Conservation (phyloP, 2,113 vertebrate genomes). For the Hippocampus comes region DNA sequence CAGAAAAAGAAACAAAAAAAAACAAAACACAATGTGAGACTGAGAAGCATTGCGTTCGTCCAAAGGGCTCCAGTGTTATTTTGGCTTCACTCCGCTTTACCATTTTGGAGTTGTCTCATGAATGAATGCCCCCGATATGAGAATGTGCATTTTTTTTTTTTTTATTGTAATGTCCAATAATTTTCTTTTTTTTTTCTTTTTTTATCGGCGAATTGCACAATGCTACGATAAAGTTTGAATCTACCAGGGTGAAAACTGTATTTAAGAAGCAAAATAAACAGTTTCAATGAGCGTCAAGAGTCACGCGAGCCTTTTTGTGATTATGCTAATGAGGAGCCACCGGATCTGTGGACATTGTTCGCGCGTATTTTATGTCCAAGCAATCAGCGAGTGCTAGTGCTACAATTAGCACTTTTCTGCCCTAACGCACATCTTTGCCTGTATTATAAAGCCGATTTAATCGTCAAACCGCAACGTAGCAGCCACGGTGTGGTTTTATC, state of each 20-base stretch:
- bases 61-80: constrained; percentile 61
- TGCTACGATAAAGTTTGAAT: constrained; percentile 50
- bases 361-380: too few relatives aligned
- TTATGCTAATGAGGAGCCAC: constrained; percentile 12
- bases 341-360: not conserved
- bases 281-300: constrained; percentile 55
- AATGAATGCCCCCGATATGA: constrained; percentile 51
- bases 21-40: constrained; percentile 24
- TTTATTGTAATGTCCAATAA: constrained; percentile 45
- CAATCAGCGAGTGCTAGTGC: not conserved
- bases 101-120: constrained; percentile 52
- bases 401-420: not conserved
- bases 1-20: constrained; percentile 30
- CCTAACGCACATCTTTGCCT: not conserved
- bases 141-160: constrained; percentile 52
- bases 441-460: not conserved
- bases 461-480: constrained; percentile 31
- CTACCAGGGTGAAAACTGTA: constrained; percentile 55
- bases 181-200: constrained; percentile 55
- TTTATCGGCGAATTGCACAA: constrained; percentile 56
- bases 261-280: constrained; percentile 63
- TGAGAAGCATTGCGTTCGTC: constrained; percentile 41
- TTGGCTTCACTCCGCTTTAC: constrained; percentile 36
- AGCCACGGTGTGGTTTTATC: constrained; percentile 18
- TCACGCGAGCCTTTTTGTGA: constrained; percentile 53